phyloP scores from a whole-genome alignment of 2,797 vertebrate genomes.

The Sphenodon punctatus region DNA sequence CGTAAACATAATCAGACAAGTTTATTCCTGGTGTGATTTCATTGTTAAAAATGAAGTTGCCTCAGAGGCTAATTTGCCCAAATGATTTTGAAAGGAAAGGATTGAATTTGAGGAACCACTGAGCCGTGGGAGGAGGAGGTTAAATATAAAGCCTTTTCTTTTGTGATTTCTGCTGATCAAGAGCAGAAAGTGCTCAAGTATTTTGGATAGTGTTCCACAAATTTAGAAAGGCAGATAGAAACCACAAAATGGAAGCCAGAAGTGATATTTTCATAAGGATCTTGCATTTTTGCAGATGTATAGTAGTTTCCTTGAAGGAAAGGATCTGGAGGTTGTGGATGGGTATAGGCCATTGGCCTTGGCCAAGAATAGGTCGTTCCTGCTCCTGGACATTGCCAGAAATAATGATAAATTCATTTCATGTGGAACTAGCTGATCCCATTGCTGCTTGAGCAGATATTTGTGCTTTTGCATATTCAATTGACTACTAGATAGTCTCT shows the following conservation, averaged over 20 bases:
- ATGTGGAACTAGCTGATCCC: too few species aligned
- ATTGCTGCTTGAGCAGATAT: too few species aligned
- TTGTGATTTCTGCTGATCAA: not conserved
- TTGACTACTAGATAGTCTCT: too few species aligned
- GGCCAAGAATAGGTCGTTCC: fast-evolving
- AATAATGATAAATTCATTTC: too few species aligned
- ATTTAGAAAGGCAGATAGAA: not conserved
- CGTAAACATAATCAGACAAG: not conserved
- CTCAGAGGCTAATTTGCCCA: not conserved
- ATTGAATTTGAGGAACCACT: not conserved
- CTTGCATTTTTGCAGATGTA: not conserved
- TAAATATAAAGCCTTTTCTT: not conserved
- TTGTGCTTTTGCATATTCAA: too few species aligned
- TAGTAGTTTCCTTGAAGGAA: not conserved
- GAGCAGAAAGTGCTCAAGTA: not conserved
- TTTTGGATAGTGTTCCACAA: constrained; percentile 10
- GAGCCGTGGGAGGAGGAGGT: not conserved
- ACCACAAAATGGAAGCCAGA: not conserved
- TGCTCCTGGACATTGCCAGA: too few species aligned
- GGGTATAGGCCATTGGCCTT: not conserved
- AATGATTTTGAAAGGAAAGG: not conserved
- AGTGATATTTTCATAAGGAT: constrained; percentile 18
- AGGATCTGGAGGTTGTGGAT: not conserved
- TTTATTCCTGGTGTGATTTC: not conserved
- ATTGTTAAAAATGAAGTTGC: not conserved